Conservation (phyloP, 92 coral and sea anemone species). For the Epizoanthus rinbou region DNA sequence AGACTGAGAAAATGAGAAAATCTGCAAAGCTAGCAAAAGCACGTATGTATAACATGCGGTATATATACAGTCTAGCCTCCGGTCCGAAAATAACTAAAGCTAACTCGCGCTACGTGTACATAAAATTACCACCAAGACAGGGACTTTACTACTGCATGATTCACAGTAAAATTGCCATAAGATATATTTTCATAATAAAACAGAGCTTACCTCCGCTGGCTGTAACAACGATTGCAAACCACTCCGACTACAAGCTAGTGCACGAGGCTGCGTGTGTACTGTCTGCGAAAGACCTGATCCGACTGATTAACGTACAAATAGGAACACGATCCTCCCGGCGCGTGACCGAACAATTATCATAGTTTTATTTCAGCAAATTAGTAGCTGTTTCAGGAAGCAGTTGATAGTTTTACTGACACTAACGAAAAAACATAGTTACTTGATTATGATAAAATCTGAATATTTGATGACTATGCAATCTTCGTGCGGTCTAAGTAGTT, state of each 20-base stretch:
- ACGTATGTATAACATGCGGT: too few species aligned
- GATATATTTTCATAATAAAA: neutral
- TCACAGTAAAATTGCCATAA: neutral
- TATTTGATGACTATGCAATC: neutral
- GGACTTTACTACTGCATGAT: neutral
- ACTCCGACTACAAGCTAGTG: neutral
- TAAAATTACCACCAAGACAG: too few species aligned
- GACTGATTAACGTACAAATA: neutral
- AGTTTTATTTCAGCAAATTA: conserved; percentile 40
- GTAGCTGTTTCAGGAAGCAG: conserved; percentile 45
- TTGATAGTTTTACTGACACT: conserved; percentile 44
- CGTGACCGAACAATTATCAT: conserved; percentile 38
- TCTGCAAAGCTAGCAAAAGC: too few species aligned
- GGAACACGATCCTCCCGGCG: conserved; percentile 29
- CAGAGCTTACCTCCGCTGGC: conserved; percentile 14
- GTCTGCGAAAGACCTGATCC: neutral
- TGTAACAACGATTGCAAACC: neutral
- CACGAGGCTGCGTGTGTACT: neutral
- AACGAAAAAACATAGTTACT: conserved; percentile 27
- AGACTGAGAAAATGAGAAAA: too few species aligned
- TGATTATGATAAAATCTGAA: conserved; percentile 2
- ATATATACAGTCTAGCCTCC: too few species aligned
- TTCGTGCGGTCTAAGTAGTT: conserved; percentile 3
- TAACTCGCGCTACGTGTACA: too few species aligned
- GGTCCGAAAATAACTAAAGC: too few species aligned